phyloP scores from a whole-genome alignment of 2,888 invertebrate genomes.

The Linyphia triangularis region DNA sequence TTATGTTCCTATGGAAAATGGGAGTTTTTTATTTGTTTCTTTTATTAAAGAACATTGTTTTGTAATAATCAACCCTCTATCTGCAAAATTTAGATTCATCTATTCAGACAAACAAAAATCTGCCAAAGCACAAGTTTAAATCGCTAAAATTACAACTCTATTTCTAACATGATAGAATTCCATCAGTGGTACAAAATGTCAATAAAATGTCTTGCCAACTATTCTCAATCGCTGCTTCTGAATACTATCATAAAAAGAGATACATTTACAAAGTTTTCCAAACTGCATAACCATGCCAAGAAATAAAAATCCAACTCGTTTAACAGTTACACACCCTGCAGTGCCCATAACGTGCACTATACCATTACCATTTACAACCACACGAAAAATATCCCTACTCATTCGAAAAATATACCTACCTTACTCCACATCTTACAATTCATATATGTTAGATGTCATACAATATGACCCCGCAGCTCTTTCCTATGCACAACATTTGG shows the following conservation, averaged over 20 bases:
- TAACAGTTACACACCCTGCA: slow-evolving; percentile 5
- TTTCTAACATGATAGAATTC: no score
- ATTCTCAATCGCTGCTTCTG: not conserved
- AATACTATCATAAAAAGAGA: not conserved
- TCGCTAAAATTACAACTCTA: no score
- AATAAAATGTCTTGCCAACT: no score
- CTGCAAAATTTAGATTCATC: no score
- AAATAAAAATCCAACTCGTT: slow-evolving; percentile 9
- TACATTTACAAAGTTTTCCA: not conserved
- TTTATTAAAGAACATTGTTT: no score
- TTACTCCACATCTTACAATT: not conserved
- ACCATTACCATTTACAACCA: slow-evolving; percentile 38
- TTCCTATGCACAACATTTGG: slow-evolving; percentile 35
- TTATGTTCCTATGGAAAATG: no score
- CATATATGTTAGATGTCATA: slow-evolving; percentile 23
- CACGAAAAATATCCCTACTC: slow-evolving; percentile 20
- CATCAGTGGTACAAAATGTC: no score
- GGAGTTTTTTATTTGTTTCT: no score
- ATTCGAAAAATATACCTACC: not conserved
- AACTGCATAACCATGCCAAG: not conserved
- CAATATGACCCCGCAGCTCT: slow-evolving; percentile 35
- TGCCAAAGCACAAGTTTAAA: no score
- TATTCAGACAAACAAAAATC: no score
- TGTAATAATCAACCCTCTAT: no score
- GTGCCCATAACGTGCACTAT: slow-evolving; percentile 35